Base-by-base conservation (phyloP, 2,797 vertebrate species). In the Poeciliopsis paucimaculata region DNA sequence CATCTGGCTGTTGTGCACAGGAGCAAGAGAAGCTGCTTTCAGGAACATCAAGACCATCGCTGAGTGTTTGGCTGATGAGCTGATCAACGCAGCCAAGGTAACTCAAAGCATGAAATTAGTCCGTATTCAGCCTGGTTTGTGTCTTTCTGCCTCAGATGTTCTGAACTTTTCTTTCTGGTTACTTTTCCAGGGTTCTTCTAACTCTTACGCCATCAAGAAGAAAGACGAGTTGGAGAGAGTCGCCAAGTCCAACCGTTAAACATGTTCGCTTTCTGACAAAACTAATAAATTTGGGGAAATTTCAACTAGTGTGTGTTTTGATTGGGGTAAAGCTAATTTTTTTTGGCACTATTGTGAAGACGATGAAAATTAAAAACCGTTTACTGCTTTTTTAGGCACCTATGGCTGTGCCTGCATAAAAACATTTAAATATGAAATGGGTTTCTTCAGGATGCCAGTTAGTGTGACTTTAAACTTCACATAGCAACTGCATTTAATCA, bases 151-250 rank as follows among this genome's bases (percentile, higher is more conserved):
- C 1, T 18, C 60, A 64, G 3, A 36, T 0, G 0, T 77, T 64
- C 3, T 83, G 41, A 86, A 53, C 8, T 9, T 39, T 11, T 10
- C 9, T 66, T 10, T 20, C 0, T 2, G 83, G 0, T 11, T 57
- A 1, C 36, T 81, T 81, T 78, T 85, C 2, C 90, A 98, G 97
- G 98, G 98, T 84, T 99, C 98, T 2, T 99, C 98, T 76, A 99
- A 99, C 93, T 99, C 98, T 10, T 99, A 99, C 0, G 98, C 98
- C 86, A 99, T 99, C 96, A 98, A 98, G 96, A 99, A 99, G 96
- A 99, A 99, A 84, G 98, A 99, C 0, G 98, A 99, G 93, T 92
- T 99, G 96, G 98, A 98, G 90, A 97, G 98, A 88, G 98, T 99
- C 76, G 98, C 98, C 92, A 98, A 99, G 86, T 98, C 98, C 88